Conservation (phyloP, 2,888 invertebrate genomes). For the Rotaria sp. region DNA sequence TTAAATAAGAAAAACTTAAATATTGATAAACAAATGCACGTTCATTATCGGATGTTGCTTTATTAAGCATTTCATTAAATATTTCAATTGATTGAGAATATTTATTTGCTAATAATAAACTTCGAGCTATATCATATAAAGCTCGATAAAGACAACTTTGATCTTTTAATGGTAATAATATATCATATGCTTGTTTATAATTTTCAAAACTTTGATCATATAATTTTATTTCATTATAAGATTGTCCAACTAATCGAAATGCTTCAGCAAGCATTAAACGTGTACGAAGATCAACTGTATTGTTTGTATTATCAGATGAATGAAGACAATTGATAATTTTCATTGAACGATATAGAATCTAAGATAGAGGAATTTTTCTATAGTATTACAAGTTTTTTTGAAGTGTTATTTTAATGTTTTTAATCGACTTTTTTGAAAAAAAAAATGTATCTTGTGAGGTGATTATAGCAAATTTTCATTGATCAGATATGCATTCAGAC, state of each 20-base stretch:
- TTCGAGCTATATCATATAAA: neutral
- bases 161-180: conserved; percentile 11
- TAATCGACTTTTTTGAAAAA: too few species aligned
- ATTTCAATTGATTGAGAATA: neutral
- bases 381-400: too few species aligned
- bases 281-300: neutral
- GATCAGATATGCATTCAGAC: too few species aligned
- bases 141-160: neutral
- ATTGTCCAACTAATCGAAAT: neutral
- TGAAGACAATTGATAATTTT: conserved; percentile 26
- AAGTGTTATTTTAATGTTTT: too few species aligned
- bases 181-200: neutral
- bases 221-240: neutral
- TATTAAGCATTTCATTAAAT: neutral
- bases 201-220: conserved; percentile 19
- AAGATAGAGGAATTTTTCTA: too few species aligned
- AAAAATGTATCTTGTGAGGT: too few species aligned
- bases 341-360: conserved; percentile 16
- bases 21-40: conserved; percentile 4
- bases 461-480: too few species aligned
- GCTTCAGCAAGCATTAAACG: conserved; percentile 6
- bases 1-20: neutral
- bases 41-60: neutral
- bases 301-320: neutral
- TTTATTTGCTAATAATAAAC: neutral